Evolutionary conservation across 2,888 invertebrate genomes (phyloP).

Genomic region (Osmoderma eremita): DNA sequence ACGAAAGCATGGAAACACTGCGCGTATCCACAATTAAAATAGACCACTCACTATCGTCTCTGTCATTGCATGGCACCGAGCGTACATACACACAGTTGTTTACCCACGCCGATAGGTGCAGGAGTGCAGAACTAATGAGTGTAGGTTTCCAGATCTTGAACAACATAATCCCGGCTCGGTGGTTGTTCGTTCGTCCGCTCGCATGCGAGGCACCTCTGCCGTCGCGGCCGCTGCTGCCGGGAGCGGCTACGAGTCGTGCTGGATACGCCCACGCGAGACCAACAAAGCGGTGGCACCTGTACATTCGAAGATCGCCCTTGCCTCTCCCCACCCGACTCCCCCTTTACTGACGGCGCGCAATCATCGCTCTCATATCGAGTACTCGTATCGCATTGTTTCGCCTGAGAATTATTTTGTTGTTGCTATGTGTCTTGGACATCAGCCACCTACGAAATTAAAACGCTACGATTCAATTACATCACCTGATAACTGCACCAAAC

Average conservation of each 20-base stretch:
- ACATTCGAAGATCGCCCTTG: constrained; percentile 36
- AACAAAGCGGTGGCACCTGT: constrained; percentile 50
- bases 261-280: constrained; percentile 51
- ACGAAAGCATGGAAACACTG: constrained; percentile 2
- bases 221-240: constrained; percentile 44
- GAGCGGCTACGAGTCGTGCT: constrained; percentile 51
- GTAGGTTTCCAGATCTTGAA: constrained; percentile 58
- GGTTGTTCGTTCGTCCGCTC: constrained; percentile 50
- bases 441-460: constrained; percentile 16
- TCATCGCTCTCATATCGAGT: constrained; percentile 45
- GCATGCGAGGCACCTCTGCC: constrained; percentile 36
- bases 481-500: too few relatives aligned
- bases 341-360: constrained; percentile 38
- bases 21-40: constrained; percentile 27
- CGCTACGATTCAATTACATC: background rate
- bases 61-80: constrained; percentile 28
- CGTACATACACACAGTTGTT: constrained; percentile 32
- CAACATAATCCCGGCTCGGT: constrained; percentile 57
- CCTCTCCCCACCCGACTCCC: constrained; percentile 21
- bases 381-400: constrained; percentile 43
- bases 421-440: constrained; percentile 33
- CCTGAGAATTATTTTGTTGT: constrained; percentile 43
- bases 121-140: constrained; percentile 59
- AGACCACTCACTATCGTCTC: constrained; percentile 32
- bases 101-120: constrained; percentile 52